Evolutionary conservation across 1,140 invertebrate species (phyloP).

Genomic region (Lanistes nyassanus): DNA sequence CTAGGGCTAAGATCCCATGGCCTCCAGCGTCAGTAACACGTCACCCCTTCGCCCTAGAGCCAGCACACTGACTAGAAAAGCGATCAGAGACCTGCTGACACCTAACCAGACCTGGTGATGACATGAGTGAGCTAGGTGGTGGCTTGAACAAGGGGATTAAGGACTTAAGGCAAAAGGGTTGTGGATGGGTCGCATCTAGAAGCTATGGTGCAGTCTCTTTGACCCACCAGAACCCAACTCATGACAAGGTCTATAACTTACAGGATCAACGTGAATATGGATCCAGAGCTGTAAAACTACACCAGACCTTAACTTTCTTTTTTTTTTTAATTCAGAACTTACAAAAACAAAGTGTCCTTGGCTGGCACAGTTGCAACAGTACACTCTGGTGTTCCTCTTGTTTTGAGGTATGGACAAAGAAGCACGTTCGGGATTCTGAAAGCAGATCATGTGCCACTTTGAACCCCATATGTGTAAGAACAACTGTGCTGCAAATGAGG

Average conservation of each 20-base stretch:
- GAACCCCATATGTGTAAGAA: not conserved
- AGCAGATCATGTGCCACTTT: not conserved
- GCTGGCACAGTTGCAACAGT: conserved; percentile 25
- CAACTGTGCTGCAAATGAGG: not conserved
- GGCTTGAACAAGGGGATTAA: too few species aligned
- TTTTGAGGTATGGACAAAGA: not conserved
- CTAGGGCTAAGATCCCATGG: too few species aligned
- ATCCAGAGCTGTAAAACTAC: not conserved
- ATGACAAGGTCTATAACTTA: not conserved
- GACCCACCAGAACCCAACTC: too few species aligned
- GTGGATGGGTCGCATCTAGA: too few species aligned
- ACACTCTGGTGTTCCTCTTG: conserved; percentile 6
- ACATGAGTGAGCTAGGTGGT: too few species aligned
- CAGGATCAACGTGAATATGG: not conserved
- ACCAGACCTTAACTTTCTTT: not conserved
- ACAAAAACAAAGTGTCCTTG: conserved; percentile 21
- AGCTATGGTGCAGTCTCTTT: too few species aligned
- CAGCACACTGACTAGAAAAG: too few species aligned
- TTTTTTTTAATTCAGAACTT: not conserved
- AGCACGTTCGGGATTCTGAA: not conserved
- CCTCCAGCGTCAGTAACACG: too few species aligned
- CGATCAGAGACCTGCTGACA: too few species aligned
- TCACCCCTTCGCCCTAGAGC: too few species aligned
- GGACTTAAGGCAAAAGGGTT: too few species aligned
- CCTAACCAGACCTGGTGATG: too few species aligned